Conservation (phyloP, 2,797 vertebrate genomes). For the Acanthurus lineatus region DNA sequence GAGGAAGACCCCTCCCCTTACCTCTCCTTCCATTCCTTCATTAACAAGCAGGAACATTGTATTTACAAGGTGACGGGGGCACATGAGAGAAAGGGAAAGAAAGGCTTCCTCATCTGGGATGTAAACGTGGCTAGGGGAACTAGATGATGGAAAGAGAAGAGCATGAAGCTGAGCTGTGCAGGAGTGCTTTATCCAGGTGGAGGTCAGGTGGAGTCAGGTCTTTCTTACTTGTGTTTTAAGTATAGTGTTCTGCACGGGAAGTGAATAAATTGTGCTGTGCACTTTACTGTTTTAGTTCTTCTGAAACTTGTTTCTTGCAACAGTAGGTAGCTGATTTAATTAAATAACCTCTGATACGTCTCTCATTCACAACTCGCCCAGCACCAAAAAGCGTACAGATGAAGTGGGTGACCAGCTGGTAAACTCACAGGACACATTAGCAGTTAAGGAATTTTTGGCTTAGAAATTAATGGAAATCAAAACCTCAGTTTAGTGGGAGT, state of each 20-base stretch:
- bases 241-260: neutral
- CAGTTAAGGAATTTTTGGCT: too few species aligned
- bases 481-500: too few species aligned
- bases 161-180: slow-evolving; percentile 3
- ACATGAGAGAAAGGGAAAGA: slow-evolving; percentile 47
- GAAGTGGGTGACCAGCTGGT: too few species aligned
- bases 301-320: too few species aligned
- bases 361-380: too few species aligned
- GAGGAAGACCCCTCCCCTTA: slow-evolving; percentile 44
- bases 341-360: too few species aligned
- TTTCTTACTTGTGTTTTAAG: neutral
- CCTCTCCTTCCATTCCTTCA: slow-evolving; percentile 48
- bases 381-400: too few species aligned
- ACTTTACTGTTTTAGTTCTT: neutral
- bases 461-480: too few species aligned
- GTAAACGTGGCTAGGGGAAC: slow-evolving; percentile 28
- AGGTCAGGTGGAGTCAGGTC: slow-evolving; percentile 2
- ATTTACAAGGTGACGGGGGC: slow-evolving; percentile 39
- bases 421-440: too few species aligned
- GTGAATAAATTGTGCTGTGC: neutral
- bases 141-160: neutral
- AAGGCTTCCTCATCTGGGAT: slow-evolving; percentile 65
- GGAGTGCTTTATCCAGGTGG: slow-evolving; percentile 25
- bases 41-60: slow-evolving; percentile 61
- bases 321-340: too few species aligned